Base-by-base conservation (phyloP, 1,140 invertebrate genomes). In the Papilio xuthus region DNA sequence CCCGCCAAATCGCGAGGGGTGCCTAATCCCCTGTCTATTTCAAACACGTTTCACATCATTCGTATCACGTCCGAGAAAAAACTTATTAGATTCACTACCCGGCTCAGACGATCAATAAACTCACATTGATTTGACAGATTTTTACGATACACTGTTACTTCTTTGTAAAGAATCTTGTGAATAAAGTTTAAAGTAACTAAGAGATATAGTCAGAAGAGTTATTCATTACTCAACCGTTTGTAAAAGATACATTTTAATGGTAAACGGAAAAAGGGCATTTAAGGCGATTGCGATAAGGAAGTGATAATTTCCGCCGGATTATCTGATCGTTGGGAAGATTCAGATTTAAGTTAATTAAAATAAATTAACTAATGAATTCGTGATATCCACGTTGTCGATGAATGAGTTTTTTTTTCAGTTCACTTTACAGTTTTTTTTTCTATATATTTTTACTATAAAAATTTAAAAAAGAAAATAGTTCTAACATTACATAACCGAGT, bases 1-100 rank as follows among this genome's bases (percentile, higher is more conserved):
- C 85, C 83, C 80, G 70, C 80, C 73, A 73, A 81, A 82, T 82
- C 86, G 83, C 83, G 84, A 92, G 91, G 92, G 92, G 90, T 87
- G 90, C 86, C 90, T 93, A 92, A 93, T 92, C 92, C 92, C 92
- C 91, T 92, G 92, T 92, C 92, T 93, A 93, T 93, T 92, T 92
- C 90, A 90, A 93, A 93, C 91, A 93, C 91, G 91, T 93, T 92
- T 92, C 88, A 91, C 92, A 88, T 93, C 91, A 93, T 91, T 92
- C 92, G 88, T 90, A 89, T 88, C 87, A 86, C 90, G 90, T 89
- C 85, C 84, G 81, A 92, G 88, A 93, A 93, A 93, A 93, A 93
- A 92, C 84, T 92, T 93, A 93, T 92, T 92, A 92, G 89, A 92
- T 93, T 92, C 88, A 92, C 84, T 89, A 86, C 76, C 80, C 75